Conservation (phyloP, 2,113 vertebrate species). For the Ictalurus punctatus region DNA sequence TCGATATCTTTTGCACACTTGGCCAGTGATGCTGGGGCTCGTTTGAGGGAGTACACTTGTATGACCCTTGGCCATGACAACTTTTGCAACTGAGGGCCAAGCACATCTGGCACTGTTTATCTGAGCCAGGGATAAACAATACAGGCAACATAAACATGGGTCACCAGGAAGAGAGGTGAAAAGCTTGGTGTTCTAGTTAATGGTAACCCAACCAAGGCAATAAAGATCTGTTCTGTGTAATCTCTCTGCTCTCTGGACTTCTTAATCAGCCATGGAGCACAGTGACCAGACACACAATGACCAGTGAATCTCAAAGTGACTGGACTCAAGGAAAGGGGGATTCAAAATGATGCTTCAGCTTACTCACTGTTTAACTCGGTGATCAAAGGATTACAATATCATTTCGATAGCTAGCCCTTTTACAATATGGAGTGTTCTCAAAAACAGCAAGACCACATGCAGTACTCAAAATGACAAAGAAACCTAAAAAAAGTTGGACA, state of each 20-base stretch:
- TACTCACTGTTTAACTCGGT: not conserved
- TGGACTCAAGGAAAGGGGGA: not conserved
- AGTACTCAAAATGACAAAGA: not conserved
- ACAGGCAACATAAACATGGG: constrained; percentile 58
- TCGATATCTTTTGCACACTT: not conserved
- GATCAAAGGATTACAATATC: not conserved
- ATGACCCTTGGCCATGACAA: constrained; percentile 21
- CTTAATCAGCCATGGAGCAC: not conserved
- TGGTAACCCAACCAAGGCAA: constrained; percentile 38
- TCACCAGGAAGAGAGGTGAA: constrained; percentile 56
- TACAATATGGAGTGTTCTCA: not conserved
- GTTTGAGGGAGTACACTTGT: not conserved
- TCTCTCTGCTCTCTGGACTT: not conserved
- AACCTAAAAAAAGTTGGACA: not conserved
- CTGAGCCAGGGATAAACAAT: constrained; percentile 49
- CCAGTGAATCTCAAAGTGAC: constrained; percentile 16
- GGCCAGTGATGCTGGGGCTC: not conserved
- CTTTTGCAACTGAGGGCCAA: constrained; percentile 29
- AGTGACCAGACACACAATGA: constrained; percentile 37
- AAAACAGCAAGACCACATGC: not conserved
- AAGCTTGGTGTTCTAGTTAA: constrained; percentile 53
- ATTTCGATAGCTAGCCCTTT: not conserved
- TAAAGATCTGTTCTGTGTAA: constrained; percentile 34
- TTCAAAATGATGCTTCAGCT: constrained; percentile 14
- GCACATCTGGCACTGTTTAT: constrained; percentile 60